Conservation (phyloP, 2,888 invertebrate species). For the Drosophila pullipes region DNA sequence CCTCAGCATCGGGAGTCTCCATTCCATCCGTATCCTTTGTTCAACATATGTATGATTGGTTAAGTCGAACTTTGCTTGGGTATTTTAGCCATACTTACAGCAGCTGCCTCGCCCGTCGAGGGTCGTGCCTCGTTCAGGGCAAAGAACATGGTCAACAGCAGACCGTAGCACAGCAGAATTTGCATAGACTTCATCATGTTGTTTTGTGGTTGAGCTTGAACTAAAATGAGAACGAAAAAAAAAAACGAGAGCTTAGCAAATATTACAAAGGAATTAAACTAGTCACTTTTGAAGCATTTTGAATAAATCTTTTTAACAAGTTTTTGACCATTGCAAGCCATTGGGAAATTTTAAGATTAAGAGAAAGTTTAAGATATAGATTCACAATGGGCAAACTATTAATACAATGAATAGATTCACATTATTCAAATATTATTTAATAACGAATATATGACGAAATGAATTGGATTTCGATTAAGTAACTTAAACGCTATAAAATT, state of each 20-base stretch:
- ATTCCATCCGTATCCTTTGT: constrained; percentile 64
- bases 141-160: constrained; percentile 59
- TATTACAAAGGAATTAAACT: background rate
- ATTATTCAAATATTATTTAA: background rate
- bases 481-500: background rate
- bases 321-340: background rate
- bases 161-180: constrained; percentile 62
- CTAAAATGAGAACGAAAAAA: background rate
- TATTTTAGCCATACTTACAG: constrained; percentile 59
- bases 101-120: constrained; percentile 64
- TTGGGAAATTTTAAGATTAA: background rate
- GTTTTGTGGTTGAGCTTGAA: constrained; percentile 28
- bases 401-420: background rate
- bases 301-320: background rate
- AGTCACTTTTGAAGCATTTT: background rate
- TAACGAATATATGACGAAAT: background rate
- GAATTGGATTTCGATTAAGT: background rate
- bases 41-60: no score
- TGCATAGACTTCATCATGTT: constrained; percentile 76
- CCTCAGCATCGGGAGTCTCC: constrained; percentile 69
- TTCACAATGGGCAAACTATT: no score
- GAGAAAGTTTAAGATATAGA: background rate
- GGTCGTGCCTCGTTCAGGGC: constrained; percentile 71
- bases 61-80: no score
- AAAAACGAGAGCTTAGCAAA: background rate